phyloP scores from a whole-genome alignment of 1,140 invertebrate genomes.

The Heliconius hewitsoni region DNA sequence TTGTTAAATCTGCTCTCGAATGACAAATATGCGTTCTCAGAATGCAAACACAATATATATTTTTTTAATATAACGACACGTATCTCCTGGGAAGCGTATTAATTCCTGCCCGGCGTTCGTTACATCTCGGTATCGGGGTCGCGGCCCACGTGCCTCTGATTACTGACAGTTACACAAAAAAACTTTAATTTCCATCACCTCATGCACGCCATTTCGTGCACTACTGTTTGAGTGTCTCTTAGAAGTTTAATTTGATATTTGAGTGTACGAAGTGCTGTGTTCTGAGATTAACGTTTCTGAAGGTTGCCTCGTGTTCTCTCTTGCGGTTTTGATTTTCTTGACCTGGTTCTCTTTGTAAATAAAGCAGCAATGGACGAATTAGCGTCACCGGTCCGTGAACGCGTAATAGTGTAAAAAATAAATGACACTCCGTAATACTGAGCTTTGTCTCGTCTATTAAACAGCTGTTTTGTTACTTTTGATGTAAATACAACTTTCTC shows the following conservation, averaged over 20 bases:
- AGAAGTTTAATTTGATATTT: conserved; percentile 10
- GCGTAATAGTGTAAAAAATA: conserved; percentile 25
- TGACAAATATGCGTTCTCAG: conserved; percentile 38
- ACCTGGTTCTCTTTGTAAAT: conserved; percentile 35
- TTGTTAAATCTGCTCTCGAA: conserved; percentile 25
- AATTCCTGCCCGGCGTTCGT: conserved; percentile 56
- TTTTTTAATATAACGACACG: conserved; percentile 55
- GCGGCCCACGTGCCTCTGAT: conserved; percentile 59
- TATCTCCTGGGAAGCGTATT: conserved; percentile 55
- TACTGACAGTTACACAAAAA: conserved; percentile 43
- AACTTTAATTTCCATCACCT: background rate
- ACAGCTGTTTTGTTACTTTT: conserved; percentile 21
- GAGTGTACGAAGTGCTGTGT: conserved; percentile 24
- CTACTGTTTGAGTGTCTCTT: conserved; percentile 37
- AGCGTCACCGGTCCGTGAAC: conserved; percentile 25
- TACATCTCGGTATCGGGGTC: conserved; percentile 50
- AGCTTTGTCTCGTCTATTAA: conserved; percentile 12
- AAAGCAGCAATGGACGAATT: conserved; percentile 32
- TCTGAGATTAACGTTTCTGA: conserved; percentile 44
- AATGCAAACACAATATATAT: conserved; percentile 42
- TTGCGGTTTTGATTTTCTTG: conserved; percentile 51
- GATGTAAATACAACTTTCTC: background rate
- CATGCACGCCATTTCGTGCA: conserved; percentile 42
- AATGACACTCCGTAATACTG: conserved; percentile 24
- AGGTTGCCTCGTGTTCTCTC: conserved; percentile 50